Conservation (phyloP, 1,140 invertebrate genomes). For the Homalodisca vitripennis region DNA sequence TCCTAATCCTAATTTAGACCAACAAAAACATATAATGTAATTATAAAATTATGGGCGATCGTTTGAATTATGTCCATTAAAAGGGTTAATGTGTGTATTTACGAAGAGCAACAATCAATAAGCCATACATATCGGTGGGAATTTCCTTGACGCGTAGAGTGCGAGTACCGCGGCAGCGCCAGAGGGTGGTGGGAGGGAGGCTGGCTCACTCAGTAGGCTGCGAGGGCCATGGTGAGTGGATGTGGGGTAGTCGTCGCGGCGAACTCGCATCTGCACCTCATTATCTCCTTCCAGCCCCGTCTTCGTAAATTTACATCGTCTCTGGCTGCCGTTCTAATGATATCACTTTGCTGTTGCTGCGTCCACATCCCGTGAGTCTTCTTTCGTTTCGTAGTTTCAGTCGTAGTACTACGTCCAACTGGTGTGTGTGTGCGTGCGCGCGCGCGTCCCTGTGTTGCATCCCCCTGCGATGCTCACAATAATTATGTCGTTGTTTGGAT, state of each 20-base stretch:
- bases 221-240: background rate
- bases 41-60: too few relatives aligned
- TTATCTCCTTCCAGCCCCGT: background rate
- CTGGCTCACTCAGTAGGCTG: background rate
- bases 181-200: background rate
- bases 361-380: background rate
- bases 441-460: background rate
- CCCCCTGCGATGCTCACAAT: background rate
- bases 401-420: slow-evolving; percentile 28
- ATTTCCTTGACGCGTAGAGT: background rate
- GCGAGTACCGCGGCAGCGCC: too few relatives aligned
- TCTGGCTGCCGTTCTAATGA: too few relatives aligned
- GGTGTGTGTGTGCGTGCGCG: slow-evolving; percentile 19
- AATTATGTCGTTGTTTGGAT: background rate
- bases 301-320: too few relatives aligned
- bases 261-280: background rate
- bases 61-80: too few relatives aligned
- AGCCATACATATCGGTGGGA: slow-evolving; percentile 18
- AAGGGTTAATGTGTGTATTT: slow-evolving; percentile 13
- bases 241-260: background rate
- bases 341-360: too few relatives aligned
- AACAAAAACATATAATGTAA: too few relatives aligned
- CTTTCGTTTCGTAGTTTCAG: background rate
- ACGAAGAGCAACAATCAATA: slow-evolving; percentile 18
- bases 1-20: too few relatives aligned